A percentile compares a stretch with the other conserved stretches of the same genome.
Evolutionary conservation across 2,888 invertebrate genomes (phyloP).

Genomic region (Cephus rjabovi): DNA sequence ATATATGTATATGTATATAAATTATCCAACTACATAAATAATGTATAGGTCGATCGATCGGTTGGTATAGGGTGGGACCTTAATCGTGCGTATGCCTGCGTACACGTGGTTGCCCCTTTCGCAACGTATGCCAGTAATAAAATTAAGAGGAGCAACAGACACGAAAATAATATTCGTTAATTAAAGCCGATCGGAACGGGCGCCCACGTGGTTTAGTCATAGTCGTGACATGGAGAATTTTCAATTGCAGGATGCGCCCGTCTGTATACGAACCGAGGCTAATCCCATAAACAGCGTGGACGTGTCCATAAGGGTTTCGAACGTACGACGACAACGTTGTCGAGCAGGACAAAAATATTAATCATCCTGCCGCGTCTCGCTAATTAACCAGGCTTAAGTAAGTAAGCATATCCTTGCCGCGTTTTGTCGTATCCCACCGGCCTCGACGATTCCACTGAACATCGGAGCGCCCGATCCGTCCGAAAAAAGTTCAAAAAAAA

Average conservation of each 20-base stretch:
- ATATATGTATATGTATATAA: neutral
- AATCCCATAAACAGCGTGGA: slow-evolving; percentile 46
- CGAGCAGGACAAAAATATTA: slow-evolving; percentile 36
- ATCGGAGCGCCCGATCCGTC: neutral
- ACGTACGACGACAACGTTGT: slow-evolving; percentile 5
- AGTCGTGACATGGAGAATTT: slow-evolving; percentile 53
- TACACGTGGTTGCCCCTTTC: neutral
- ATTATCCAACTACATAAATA: neutral
- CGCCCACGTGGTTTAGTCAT: slow-evolving; percentile 50
- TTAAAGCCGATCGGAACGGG: slow-evolving; percentile 38
- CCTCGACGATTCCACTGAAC: no score
- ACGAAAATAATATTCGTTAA: slow-evolving; percentile 26
- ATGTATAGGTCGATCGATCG: neutral
- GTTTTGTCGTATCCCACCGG: neutral
- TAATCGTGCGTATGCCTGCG: neutral
- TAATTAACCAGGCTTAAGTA: slow-evolving; percentile 30
- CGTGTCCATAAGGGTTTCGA: slow-evolving; percentile 17
- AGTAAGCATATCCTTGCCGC: neutral
- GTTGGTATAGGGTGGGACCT: neutral
- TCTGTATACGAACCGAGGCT: slow-evolving; percentile 47
- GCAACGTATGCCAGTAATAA: neutral
- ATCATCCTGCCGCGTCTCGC: slow-evolving; percentile 34
- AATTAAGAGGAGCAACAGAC: neutral
- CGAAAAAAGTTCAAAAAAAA: no score
- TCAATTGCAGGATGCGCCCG: slow-evolving; percentile 50